Base-by-base conservation (phyloP, 2,797 vertebrate genomes). In the Alca torda region DNA sequence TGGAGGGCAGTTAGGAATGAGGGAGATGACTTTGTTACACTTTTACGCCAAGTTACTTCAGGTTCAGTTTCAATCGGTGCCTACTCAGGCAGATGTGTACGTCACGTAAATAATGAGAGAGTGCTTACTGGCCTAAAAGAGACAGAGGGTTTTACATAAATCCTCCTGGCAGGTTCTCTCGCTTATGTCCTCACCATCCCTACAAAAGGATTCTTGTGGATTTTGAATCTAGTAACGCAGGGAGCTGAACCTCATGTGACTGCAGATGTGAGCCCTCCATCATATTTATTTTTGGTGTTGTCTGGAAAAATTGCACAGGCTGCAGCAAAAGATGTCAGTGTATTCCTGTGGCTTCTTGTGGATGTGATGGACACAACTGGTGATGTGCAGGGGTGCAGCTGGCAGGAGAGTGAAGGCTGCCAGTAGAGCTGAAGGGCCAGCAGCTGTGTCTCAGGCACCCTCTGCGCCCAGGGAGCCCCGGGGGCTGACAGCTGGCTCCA, bases 361-460 rank as follows among this genome's bases (percentile, higher is more conserved):
- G 53, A 39, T 37, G 31, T 8, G 24, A 73, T 0, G 0, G 64
- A 50, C 1, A 4, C 50, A 89, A 39, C 24, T 41, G 54, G 60
- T 63, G 68, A 57, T 3, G 10, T 4, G 25, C 54, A 88, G 43
- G 5, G 13, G 5, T 2, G 2, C 18, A 74, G 56, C 19, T 61
- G 61, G 64, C 68, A 77, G 53, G 16, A 78, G 30, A 7, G 11
- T 16, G 68, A 56, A 83, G 43, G 17, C 45, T 76, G 37, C 10
- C 30, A 70, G 35, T 17, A 67, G 67, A 83, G 21, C 43, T 20
- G 17, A 80, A 45, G 50, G 35, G 37, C 10, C 30, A 74, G 35
- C 19, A 67, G 67, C 23, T 1, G 0, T 0, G 0, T n/a, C 37
- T 61, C 51, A 12, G 68, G 37, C 19, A 56, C 4, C 13, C 4